Evolutionary conservation across 2,888 invertebrate species (phyloP).

Genomic region (Lasioglossum figueresi): DNA sequence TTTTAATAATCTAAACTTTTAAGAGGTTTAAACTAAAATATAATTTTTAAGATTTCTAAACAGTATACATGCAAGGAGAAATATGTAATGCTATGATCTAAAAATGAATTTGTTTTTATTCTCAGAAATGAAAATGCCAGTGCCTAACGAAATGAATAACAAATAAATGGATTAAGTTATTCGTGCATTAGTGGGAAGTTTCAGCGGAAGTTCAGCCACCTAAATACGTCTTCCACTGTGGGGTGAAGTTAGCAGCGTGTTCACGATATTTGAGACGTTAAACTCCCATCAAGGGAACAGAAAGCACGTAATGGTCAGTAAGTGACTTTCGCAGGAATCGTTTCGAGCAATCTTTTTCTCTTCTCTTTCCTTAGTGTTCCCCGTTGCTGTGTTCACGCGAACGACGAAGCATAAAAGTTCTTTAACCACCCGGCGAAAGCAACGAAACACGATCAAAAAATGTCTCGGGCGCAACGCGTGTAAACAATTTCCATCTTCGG

Average conservation of each 20-base stretch:
- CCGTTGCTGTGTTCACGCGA: not conserved
- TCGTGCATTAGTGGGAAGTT: not conserved
- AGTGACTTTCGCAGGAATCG: constrained; percentile 14
- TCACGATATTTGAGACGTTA: constrained; percentile 18
- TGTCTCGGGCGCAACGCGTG: not conserved
- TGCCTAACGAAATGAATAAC: not conserved
- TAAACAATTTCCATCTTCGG: not conserved
- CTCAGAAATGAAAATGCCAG: not conserved
- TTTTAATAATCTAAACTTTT: too few species aligned
- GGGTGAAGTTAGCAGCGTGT: constrained; percentile 2
- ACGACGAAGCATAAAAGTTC: constrained; percentile 3
- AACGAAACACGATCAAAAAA: not conserved
- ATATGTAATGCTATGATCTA: not conserved
- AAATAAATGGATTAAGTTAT: not conserved
- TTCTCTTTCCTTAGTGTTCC: not conserved
- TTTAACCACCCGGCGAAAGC: constrained; percentile 10
- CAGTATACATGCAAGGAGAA: not conserved
- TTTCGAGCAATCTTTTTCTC: constrained; percentile 17
- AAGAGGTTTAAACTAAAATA: too few species aligned
- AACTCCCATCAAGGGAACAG: constrained; percentile 16
- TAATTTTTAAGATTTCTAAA: too few species aligned
- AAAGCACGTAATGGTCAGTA: constrained; percentile 21
- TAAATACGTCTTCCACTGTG: constrained; percentile 1
- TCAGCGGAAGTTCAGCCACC: not conserved
- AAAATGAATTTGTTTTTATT: not conserved